Conservation (phyloP, 2,113 vertebrate species). For the Dasyornis broadbenti region DNA sequence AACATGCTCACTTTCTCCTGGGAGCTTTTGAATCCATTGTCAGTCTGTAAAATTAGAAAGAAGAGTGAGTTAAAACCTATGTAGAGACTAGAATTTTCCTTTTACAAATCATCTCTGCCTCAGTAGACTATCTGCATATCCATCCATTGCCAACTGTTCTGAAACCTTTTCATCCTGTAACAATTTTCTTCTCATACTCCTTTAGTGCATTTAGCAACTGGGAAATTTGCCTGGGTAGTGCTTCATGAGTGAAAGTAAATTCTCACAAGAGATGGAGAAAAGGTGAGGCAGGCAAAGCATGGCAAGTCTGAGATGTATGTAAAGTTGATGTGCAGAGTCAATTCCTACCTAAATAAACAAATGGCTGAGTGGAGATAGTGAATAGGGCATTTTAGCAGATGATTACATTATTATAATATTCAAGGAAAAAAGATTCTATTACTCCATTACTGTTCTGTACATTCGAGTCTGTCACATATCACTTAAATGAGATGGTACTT, state of each 20-base stretch:
- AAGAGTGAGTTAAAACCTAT: not conserved
- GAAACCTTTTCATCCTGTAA: not conserved
- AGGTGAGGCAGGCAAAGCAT: not conserved
- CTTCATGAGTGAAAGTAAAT: not conserved
- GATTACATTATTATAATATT: not conserved
- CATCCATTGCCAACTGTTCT: constrained; percentile 6
- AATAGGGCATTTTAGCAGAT: not conserved
- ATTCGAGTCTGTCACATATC: not conserved
- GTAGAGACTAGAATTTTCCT: not conserved
- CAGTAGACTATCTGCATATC: constrained; percentile 10
- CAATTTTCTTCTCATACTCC: not conserved
- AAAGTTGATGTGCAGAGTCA: not conserved
- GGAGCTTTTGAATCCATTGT: constrained; percentile 29
- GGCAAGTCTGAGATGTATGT: not conserved
- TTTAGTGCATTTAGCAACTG: constrained; percentile 1
- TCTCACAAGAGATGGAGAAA: not conserved
- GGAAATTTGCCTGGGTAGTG: not conserved
- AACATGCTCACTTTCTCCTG: constrained; percentile 25
- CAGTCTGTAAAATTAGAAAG: constrained; percentile 40
- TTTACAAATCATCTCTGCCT: constrained; percentile 1
- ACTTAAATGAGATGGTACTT: not conserved
- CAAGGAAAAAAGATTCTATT: not conserved
- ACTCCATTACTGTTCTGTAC: not conserved
- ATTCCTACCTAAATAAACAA: constrained; percentile 17
- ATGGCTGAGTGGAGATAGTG: not conserved